Base-by-base conservation (phyloP, 2,888 invertebrate genomes). In the Drosophila sordidapex region DNA sequence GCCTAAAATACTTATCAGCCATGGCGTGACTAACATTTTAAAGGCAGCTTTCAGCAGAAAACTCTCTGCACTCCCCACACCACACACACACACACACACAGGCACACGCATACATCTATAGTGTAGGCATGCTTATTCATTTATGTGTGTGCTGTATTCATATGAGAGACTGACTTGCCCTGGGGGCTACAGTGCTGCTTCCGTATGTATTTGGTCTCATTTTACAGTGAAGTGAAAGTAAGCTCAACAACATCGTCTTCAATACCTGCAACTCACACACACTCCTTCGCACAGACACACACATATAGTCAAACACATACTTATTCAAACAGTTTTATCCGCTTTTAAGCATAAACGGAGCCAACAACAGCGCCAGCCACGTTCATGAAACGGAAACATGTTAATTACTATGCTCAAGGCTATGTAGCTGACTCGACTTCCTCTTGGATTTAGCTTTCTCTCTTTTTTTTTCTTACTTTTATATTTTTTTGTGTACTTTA, bases 341-440 rank as follows among this genome's bases (percentile, higher is more conserved):
- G 64, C 80, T 83, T 68, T 79, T 75, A 76, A 78, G 65, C 74
- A 74, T 71, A 76, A 70, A 66, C 70, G 74, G 71, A 57, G 35
- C 38, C 49, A 49, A n/a, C 33, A 27, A 59, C 33, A 54, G 31
- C 27, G 59, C 51, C 57, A 59, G 46, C 67, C 69, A 70, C 71
- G 76, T 67, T 86, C 78, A 59, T 82, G 85, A 79, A 91, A 91
- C 83, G 90, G 89, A 90, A 91, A 86, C 91, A 91, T 91, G 90
- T 91, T 91, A 91, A 91, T 91, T 91, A 89, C 91, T 89, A 79
- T 65, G 91, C 91, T 83, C 90, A 90, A 90, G 91, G 91, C 91
- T 89, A 87, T 84, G 74, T 81, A 74, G 71, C 87, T 70, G 72
- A 62, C 76, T 74, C 74, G 67, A 74, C 87, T 85, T 85, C 71